A percentile compares a stretch with the other conserved stretches of the same genome.
Evolutionary conservation across 1,140 invertebrate genomes (phyloP).

Genomic region (Polyergus mexicanus): DNA sequence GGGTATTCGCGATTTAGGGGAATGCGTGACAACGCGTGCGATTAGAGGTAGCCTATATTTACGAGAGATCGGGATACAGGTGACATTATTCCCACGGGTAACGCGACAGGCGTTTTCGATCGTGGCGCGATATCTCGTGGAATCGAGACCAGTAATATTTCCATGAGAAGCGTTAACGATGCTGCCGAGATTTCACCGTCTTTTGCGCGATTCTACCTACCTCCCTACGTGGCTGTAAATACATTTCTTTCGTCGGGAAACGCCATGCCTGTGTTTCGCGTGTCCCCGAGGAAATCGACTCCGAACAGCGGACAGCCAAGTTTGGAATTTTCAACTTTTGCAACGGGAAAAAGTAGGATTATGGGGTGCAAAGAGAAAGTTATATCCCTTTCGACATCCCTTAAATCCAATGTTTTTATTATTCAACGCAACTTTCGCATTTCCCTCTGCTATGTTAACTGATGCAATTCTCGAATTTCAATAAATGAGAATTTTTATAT

Average conservation of each 20-base stretch:
- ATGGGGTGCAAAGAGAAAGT: conserved; percentile 55
- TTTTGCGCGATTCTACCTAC: conserved; percentile 25
- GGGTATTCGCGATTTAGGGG: conserved; percentile 46
- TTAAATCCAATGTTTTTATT: conserved; percentile 43
- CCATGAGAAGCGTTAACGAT: conserved; percentile 69
- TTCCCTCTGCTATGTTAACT: conserved; percentile 17
- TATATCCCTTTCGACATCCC: conserved; percentile 20
- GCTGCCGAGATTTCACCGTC: conserved; percentile 66
- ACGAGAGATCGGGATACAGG: conserved; percentile 34
- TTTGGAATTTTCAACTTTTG: conserved; percentile 66
- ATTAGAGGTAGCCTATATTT: conserved; percentile 47
- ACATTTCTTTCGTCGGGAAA: conserved; percentile 70
- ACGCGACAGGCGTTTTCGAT: conserved; percentile 55
- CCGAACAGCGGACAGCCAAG: conserved; percentile 33
- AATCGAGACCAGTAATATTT: conserved; percentile 71
- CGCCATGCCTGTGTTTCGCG: conserved; percentile 58
- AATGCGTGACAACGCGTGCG: conserved; percentile 61
- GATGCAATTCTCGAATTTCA: neutral
- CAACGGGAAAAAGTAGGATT: conserved; percentile 53
- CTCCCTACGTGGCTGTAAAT: conserved; percentile 69
- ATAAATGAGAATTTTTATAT: neutral
- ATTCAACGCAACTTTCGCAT: conserved; percentile 17
- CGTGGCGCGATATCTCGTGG: conserved; percentile 66
- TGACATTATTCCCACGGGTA: conserved; percentile 53
- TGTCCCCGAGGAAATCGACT: conserved; percentile 76